Evolutionary conservation across 1,140 invertebrate species (phyloP).

Genomic region (Drosophila ambigua): DNA sequence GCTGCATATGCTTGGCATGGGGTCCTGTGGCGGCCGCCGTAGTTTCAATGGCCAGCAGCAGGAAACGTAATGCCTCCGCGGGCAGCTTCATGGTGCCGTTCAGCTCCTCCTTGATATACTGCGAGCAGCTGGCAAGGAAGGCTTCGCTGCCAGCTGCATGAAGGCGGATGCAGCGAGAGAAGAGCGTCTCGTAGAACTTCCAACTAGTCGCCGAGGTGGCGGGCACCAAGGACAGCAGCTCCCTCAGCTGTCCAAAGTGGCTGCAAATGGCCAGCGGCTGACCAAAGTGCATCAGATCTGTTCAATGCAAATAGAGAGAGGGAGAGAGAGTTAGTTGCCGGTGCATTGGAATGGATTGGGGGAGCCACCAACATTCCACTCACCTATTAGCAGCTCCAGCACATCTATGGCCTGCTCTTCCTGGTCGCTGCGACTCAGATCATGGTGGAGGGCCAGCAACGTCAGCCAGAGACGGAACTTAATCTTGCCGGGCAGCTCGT

Average conservation of each 20-base stretch:
- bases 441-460: constrained; percentile 38
- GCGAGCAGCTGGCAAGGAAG: constrained; percentile 48
- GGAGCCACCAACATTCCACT: not conserved
- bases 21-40: constrained; percentile 44
- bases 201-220: constrained; percentile 13
- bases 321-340: not conserved
- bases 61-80: constrained; percentile 39
- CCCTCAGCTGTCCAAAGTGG: constrained; percentile 29
- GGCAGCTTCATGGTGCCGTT: constrained; percentile 5
- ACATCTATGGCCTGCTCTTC: constrained; percentile 16
- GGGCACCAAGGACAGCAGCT: constrained; percentile 44
- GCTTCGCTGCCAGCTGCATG: constrained; percentile 37
- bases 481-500: constrained; percentile 35
- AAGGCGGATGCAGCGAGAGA: constrained; percentile 57
- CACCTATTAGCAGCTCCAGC: constrained; percentile 55
- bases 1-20: constrained; percentile 53
- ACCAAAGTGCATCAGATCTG: constrained; percentile 67
- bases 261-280: constrained; percentile 54
- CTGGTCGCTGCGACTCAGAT: constrained; percentile 30
- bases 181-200: constrained; percentile 62
- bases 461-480: constrained; percentile 58
- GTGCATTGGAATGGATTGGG: not conserved
- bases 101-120: constrained; percentile 31
- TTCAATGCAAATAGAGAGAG: not conserved
- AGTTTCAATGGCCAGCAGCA: constrained; percentile 69